Evolutionary conservation across 2,113 vertebrate species (phyloP).

Genomic region (Stomatorhinus ivindoensis): DNA sequence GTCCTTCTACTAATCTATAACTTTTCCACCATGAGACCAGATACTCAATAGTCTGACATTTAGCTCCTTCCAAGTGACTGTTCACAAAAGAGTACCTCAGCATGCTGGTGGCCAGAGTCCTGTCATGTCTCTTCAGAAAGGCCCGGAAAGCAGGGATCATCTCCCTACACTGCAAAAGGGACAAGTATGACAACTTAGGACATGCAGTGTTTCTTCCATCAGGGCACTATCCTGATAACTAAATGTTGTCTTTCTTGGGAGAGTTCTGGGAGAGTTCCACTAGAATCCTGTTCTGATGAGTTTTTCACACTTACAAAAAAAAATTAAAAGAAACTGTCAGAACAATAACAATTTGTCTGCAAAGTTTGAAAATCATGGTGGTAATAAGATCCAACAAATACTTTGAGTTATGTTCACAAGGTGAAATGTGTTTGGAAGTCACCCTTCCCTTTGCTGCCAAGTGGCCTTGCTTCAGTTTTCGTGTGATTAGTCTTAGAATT

Average conservation of each 20-base stretch:
- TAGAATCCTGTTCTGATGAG: background rate
- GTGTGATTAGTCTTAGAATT: background rate
- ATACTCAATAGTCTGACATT: background rate
- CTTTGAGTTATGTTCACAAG: background rate
- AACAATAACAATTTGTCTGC: background rate
- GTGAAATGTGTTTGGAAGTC: background rate
- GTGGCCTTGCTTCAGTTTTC: background rate
- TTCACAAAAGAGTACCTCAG: conserved; percentile 57
- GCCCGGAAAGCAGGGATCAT: conserved; percentile 63
- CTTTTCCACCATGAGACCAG: background rate
- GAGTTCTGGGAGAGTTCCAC: background rate
- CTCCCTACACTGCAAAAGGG: conserved; percentile 65
- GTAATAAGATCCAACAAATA: background rate
- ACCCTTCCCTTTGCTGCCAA: background rate
- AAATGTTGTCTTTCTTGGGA: background rate
- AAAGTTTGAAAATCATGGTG: background rate
- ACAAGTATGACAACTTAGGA: conserved; percentile 7
- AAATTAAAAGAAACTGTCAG: background rate
- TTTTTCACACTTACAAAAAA: background rate
- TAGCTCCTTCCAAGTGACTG: background rate
- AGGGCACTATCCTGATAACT: background rate
- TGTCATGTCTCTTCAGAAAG: conserved; percentile 69
- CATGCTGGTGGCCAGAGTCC: conserved; percentile 66
- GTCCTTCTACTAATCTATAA: background rate
- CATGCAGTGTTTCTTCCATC: background rate